Conservation (phyloP, 2,888 invertebrate genomes). For the Noctua fimbriata region DNA sequence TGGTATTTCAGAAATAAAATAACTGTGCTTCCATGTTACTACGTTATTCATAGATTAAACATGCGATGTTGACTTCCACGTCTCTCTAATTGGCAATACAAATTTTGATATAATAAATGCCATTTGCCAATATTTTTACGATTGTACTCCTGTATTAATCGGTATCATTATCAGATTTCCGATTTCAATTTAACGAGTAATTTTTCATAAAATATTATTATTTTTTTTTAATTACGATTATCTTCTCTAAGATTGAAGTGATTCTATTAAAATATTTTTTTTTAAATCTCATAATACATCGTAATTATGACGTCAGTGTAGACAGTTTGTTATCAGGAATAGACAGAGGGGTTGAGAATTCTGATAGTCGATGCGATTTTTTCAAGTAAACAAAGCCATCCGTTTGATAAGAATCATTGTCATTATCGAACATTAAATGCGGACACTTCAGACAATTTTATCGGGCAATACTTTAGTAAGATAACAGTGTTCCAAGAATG, state of each 20-base stretch:
- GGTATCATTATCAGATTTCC: background rate
- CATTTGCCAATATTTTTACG: background rate
- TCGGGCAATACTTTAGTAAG: constrained; percentile 5
- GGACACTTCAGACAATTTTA: background rate
- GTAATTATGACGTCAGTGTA: background rate
- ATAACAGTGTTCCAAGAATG: constrained; percentile 14
- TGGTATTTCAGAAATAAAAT: background rate
- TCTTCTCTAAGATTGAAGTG: background rate
- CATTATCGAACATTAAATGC: background rate
- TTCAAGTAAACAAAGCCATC: background rate
- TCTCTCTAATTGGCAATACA: background rate
- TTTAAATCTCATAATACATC: background rate
- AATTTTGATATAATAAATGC: background rate
- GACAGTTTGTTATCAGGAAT: background rate
- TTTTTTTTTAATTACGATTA: background rate
- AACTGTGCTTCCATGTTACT: background rate
- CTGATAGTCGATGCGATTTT: background rate
- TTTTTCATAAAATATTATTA: background rate
- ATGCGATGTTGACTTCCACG: background rate
- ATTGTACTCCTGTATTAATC: background rate
- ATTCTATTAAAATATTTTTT: background rate
- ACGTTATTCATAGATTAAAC: background rate
- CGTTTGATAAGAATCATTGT: background rate
- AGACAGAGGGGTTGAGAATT: constrained; percentile 5
- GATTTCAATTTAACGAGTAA: background rate